Conservation (phyloP, 2,888 invertebrate species). For the Steinernema carpocapsae region DNA sequence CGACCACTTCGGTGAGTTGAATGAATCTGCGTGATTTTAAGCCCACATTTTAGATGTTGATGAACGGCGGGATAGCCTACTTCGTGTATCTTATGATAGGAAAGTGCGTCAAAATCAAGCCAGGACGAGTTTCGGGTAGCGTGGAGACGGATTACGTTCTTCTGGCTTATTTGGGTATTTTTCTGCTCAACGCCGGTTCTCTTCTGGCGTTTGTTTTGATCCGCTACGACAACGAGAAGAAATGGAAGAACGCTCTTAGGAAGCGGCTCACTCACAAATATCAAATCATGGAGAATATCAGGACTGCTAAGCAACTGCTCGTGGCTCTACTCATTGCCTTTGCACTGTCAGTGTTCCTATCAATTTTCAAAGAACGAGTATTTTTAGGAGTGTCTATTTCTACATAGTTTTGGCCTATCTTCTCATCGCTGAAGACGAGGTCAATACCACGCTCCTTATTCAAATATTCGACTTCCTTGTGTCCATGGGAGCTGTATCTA, state of each 20-base stretch:
- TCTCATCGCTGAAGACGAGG: not conserved
- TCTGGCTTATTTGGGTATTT: too few species aligned
- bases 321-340: not conserved
- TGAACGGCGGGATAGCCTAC: too few species aligned
- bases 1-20: too few species aligned
- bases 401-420: not conserved
- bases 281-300: slow-evolving; percentile 9
- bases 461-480: not conserved
- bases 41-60: too few species aligned
- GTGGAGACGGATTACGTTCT: too few species aligned
- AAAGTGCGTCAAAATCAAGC: too few species aligned
- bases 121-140: too few species aligned
- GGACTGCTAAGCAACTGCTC: not conserved
- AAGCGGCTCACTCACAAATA: not conserved
- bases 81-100: too few species aligned
- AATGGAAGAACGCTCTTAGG: not conserved
- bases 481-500: not conserved
- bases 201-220: not conserved
- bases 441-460: not conserved
- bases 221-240: not conserved
- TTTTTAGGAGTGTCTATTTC: not conserved
- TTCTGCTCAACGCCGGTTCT: too few species aligned
- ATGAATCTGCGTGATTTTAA: too few species aligned
- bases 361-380: too few species aligned
- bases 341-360: not conserved